A percentile compares a stretch with the other conserved stretches of the same genome.
phyloP scores from a whole-genome alignment of 2,797 vertebrate genomes.

The Anguilla anguilla region DNA sequence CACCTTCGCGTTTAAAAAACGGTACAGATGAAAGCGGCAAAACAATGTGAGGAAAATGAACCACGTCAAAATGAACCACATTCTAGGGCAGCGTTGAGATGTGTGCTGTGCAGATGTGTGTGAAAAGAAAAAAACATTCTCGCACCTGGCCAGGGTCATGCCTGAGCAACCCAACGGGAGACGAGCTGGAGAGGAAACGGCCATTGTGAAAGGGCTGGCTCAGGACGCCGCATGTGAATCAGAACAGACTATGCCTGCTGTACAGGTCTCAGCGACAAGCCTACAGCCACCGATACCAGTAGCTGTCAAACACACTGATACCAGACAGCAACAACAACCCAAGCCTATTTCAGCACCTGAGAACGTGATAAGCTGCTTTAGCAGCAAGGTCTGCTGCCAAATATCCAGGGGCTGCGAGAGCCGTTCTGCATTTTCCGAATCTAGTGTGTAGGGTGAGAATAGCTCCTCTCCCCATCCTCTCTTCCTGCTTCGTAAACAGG shows the following conservation, averaged over 20 bases:
- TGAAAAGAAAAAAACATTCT: background rate
- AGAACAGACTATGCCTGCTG: background rate
- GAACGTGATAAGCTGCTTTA: background rate
- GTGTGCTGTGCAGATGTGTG: background rate
- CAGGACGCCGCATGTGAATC: background rate
- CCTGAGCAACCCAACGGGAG: background rate
- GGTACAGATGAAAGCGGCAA: background rate
- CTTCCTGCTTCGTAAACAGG: conserved; percentile 28
- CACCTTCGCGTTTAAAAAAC: background rate
- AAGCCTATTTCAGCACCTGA: background rate
- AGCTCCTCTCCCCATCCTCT: background rate
- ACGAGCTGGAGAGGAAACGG: background rate
- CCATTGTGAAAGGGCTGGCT: background rate
- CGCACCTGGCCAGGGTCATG: background rate
- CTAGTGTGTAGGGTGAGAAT: background rate
- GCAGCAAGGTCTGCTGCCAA: background rate
- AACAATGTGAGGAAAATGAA: background rate
- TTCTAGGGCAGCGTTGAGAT: background rate
- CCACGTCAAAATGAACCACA: background rate
- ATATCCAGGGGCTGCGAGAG: background rate
- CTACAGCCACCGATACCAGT: background rate
- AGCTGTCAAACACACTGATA: background rate
- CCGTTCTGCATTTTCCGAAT: background rate
- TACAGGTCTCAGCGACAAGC: background rate
- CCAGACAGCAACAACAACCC: background rate